A percentile compares a stretch with the other conserved stretches of the same genome.
phyloP scores from a whole-genome alignment of 2,113 vertebrate species.

The Panthera uncia region DNA sequence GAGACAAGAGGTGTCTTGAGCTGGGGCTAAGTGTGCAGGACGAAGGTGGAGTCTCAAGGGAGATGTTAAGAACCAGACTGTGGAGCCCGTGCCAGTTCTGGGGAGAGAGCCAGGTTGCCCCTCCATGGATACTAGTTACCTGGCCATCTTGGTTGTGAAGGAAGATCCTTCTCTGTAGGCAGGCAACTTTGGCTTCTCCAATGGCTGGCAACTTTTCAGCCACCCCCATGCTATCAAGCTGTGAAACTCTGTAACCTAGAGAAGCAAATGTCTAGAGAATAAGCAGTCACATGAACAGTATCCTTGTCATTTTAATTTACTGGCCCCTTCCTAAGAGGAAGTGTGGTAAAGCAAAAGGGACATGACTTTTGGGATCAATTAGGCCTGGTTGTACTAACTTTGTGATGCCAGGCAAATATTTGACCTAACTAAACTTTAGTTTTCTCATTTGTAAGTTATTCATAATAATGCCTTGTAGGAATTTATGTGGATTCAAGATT shows the following conservation, averaged over 20 bases:
- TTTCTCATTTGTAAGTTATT: not conserved
- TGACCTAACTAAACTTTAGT: not conserved
- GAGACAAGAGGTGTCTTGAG: constrained; percentile 8
- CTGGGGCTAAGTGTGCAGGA: not conserved
- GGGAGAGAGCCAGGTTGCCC: not conserved
- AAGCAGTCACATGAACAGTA: not conserved
- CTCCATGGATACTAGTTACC: not conserved
- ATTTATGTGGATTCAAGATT: not conserved
- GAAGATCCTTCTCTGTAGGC: not conserved
- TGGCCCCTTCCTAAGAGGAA: not conserved
- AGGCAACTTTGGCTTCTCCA: not conserved
- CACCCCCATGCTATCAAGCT: not conserved
- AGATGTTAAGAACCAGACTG: not conserved
- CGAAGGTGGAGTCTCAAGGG: not conserved
- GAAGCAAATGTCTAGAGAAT: not conserved
- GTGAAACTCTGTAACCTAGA: constrained; percentile 10
- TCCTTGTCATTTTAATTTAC: not conserved
- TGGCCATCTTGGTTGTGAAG: not conserved
- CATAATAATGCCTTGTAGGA: not conserved
- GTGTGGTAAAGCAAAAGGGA: not conserved
- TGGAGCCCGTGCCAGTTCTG: not conserved
- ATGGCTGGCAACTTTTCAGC: not conserved
- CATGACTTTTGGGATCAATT: not conserved
- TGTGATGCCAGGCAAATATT: not conserved
- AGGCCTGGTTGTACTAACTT: not conserved